phyloP scores from a whole-genome alignment of 2,113 vertebrate genomes.

The Baryphthengus martii region DNA sequence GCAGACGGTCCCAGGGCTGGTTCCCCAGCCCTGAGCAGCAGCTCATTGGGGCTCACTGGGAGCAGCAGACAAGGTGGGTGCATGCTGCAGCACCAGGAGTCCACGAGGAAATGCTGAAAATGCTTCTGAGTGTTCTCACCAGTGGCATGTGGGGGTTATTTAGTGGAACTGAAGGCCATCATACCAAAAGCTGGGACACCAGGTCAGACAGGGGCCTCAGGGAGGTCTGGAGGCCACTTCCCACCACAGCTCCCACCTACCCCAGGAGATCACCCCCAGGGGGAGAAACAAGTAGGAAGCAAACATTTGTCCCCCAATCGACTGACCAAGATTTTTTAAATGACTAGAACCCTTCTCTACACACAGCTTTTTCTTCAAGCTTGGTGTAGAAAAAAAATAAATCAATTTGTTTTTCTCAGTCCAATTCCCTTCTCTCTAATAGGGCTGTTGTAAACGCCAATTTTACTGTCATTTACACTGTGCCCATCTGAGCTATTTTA shows the following conservation, averaged over 20 bases:
- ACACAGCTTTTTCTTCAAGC: neutral
- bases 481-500: constrained; percentile 49
- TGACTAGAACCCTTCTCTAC: neutral
- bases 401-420: constrained; percentile 45
- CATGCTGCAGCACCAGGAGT: neutral
- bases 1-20: rapidly evolving
- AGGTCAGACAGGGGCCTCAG: neutral
- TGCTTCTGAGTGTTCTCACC: neutral
- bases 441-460: constrained; percentile 52
- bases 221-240: neutral
- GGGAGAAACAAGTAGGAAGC: neutral
- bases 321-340: neutral
- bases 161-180: neutral
- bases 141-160: neutral
- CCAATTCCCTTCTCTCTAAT: constrained; percentile 63
- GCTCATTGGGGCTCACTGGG: neutral
- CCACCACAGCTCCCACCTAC: neutral
- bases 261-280: neutral
- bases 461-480: constrained; percentile 60
- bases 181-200: neutral
- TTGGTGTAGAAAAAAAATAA: constrained; percentile 18
- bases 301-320: neutral
- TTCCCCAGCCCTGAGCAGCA: rapidly evolving
- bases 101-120: rapidly evolving
- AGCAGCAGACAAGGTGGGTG: neutral